A percentile compares a stretch with the other conserved stretches of the same genome.
Evolutionary conservation across 2,888 invertebrate species (phyloP).

Genomic region (Torymus texanus): DNA sequence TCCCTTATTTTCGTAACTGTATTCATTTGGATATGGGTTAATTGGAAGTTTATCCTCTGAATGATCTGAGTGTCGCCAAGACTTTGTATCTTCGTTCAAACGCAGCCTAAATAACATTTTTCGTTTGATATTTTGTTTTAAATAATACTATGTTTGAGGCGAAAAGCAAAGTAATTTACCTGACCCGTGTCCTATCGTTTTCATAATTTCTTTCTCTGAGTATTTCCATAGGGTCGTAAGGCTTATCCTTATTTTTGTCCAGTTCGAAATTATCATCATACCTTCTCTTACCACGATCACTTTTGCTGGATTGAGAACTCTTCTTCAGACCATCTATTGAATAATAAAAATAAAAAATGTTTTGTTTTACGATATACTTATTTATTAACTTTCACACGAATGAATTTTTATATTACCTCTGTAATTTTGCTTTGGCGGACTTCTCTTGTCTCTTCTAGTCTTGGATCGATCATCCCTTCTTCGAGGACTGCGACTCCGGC

Average conservation of each 20-base stretch:
- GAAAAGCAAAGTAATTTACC: neutral
- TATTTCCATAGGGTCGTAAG: constrained; percentile 70
- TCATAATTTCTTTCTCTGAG: constrained; percentile 66
- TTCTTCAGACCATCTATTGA: constrained; percentile 43
- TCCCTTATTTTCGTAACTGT: constrained; percentile 65
- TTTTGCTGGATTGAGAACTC: constrained; percentile 56
- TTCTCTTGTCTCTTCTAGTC: constrained; percentile 68
- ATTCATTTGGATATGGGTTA: constrained; percentile 63
- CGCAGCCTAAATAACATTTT: constrained; percentile 59
- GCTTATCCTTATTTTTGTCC: constrained; percentile 62
- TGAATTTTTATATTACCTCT: constrained; percentile 43
- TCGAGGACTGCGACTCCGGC: constrained; percentile 69
- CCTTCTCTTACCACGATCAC: constrained; percentile 63
- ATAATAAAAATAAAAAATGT: constrained; percentile 12
- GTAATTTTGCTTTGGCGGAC: constrained; percentile 61
- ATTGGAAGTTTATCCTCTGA: constrained; percentile 62
- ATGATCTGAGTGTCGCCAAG: constrained; percentile 65
- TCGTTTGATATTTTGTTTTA: neutral
- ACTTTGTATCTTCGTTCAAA: constrained; percentile 61
- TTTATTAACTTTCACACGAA: neutral
- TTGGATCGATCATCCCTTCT: constrained; percentile 63
- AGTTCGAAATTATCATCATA: constrained; percentile 62
- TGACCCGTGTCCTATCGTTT: constrained; percentile 24
- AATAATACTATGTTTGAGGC: neutral
- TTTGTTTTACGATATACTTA: neutral